phyloP scores from a whole-genome alignment of 2,113 vertebrate species.

The Oreochromis niloticus region DNA sequence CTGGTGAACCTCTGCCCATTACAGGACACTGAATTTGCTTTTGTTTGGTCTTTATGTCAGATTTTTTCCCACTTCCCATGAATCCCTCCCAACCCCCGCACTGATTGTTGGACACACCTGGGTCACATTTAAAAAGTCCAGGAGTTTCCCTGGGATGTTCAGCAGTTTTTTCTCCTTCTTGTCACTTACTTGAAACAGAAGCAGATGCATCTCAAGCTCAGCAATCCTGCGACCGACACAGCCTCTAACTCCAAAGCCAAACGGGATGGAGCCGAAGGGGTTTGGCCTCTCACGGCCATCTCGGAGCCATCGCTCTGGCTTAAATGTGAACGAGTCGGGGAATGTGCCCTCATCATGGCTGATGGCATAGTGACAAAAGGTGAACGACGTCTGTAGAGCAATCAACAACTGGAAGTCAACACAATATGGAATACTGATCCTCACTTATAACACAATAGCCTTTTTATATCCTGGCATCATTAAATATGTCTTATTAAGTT shows the following conservation, averaged over 20 bases:
- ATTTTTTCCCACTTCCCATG: not conserved
- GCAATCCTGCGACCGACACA: slow-evolving; percentile 76
- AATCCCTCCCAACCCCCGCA: rapidly evolving
- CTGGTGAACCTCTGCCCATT: not conserved
- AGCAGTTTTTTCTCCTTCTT: not conserved
- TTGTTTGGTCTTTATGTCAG: not conserved
- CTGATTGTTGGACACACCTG: not conserved
- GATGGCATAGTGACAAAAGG: slow-evolving; percentile 70
- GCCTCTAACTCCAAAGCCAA: slow-evolving; percentile 74
- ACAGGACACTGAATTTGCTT: not conserved
- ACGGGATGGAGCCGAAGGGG: slow-evolving; percentile 73
- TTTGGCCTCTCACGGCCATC: slow-evolving; percentile 50
- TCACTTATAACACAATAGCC: not conserved
- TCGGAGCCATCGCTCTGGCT: slow-evolving; percentile 73
- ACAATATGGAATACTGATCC: not conserved
- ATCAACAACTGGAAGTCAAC: not conserved
- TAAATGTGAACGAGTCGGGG: slow-evolving; percentile 59
- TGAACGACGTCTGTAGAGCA: slow-evolving; percentile 66
- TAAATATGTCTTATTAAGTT: not conserved
- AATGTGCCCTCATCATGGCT: slow-evolving; percentile 69
- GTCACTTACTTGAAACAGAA: slow-evolving; percentile 60
- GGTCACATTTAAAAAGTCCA: not conserved
- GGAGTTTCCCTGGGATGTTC: not conserved
- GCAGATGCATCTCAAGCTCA: slow-evolving; percentile 76
- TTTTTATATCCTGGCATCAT: not conserved